phyloP scores from a whole-genome alignment of 92 coral and sea anemone species.

The Pocillopora meandrina region DNA sequence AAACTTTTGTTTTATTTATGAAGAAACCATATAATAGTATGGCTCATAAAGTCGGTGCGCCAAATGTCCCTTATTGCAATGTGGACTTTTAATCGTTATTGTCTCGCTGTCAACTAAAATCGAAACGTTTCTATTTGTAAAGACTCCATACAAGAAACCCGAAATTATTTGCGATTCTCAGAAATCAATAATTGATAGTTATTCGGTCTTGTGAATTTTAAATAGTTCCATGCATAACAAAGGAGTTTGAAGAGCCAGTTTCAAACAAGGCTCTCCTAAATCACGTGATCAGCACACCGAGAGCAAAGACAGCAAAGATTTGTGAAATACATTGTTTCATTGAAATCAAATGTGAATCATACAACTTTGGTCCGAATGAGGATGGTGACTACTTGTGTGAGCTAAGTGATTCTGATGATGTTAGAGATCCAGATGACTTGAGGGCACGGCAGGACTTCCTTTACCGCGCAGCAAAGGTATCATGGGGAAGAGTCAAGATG shows the following conservation, averaged over 20 bases:
- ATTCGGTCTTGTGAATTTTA: neutral
- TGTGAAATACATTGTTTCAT: conserved; percentile 14
- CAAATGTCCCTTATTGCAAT: too few relatives aligned
- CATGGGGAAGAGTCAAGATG: neutral
- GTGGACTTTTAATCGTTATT: too few relatives aligned
- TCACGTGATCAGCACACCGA: conserved; percentile 15
- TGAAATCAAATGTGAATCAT: conserved; percentile 12
- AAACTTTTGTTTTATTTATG: too few relatives aligned
- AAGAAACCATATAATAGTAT: too few relatives aligned
- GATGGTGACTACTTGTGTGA: conserved; percentile 17
- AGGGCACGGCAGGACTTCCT: conserved; percentile 10
- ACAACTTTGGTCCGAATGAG: conserved; percentile 7
- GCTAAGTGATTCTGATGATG: conserved; percentile 17
- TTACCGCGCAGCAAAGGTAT: conserved; percentile 17
- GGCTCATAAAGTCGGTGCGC: too few relatives aligned
- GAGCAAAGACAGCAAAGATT: conserved; percentile 11
- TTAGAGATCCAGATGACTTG: conserved; percentile 6
- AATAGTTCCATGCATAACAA: conserved; percentile 5
- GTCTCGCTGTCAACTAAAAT: too few relatives aligned
- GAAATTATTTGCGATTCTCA: too few relatives aligned
- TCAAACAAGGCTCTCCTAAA: conserved; percentile 10
- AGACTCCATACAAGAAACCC: too few relatives aligned
- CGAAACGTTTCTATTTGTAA: too few relatives aligned
- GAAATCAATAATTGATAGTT: too few relatives aligned
- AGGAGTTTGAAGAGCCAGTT: neutral